A percentile compares a stretch with the other conserved stretches of the same genome.
phyloP scores from a whole-genome alignment of 2,113 vertebrate genomes.

The Xyliphius kryptos region DNA sequence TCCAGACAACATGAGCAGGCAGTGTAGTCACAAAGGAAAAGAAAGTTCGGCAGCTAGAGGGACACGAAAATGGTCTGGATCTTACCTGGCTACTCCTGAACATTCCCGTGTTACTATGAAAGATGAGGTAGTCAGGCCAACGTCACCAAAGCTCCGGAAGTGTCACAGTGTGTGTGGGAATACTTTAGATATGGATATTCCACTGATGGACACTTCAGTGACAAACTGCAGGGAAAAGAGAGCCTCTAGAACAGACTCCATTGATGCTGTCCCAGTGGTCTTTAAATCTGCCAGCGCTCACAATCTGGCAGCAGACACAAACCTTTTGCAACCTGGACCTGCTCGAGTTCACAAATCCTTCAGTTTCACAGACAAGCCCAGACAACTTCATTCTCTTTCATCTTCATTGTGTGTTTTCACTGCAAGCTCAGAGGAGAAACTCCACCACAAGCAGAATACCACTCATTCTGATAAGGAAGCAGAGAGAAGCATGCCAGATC shows the following conservation, averaged over 20 bases:
- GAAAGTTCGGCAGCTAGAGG: slow-evolving; percentile 55
- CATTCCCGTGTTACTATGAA: slow-evolving; percentile 47
- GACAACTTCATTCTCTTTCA: slow-evolving; percentile 57
- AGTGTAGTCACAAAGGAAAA: slow-evolving; percentile 66
- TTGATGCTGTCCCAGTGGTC: slow-evolving; percentile 64
- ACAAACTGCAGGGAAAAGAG: slow-evolving; percentile 50
- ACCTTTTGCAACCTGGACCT: slow-evolving; percentile 58
- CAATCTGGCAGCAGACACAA: slow-evolving; percentile 70
- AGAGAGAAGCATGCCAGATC: slow-evolving; percentile 47
- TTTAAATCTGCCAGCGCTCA: slow-evolving; percentile 86
- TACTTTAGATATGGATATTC: slow-evolving; percentile 50
- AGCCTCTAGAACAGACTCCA: slow-evolving; percentile 64
- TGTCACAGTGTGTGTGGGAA: slow-evolving; percentile 67
- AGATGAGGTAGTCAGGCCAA: slow-evolving; percentile 55
- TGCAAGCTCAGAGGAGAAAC: slow-evolving; percentile 32
- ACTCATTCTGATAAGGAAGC: slow-evolving; percentile 33
- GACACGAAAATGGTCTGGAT: slow-evolving; percentile 50
- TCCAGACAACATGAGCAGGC: slow-evolving; percentile 69
- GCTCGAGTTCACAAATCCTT: slow-evolving; percentile 72
- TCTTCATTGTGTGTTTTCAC: slow-evolving; percentile 48
- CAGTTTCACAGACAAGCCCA: slow-evolving; percentile 52
- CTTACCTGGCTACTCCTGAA: slow-evolving; percentile 53
- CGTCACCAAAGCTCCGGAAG: slow-evolving; percentile 52
- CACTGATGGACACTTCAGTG: slow-evolving; percentile 53
- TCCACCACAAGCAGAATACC: slow-evolving; percentile 44